Percentiles rank a stretch among this genome's conserved stretches.
Evolutionary conservation across 1,140 invertebrate genomes (phyloP).

Genomic region (Ectropis grisescens): DNA sequence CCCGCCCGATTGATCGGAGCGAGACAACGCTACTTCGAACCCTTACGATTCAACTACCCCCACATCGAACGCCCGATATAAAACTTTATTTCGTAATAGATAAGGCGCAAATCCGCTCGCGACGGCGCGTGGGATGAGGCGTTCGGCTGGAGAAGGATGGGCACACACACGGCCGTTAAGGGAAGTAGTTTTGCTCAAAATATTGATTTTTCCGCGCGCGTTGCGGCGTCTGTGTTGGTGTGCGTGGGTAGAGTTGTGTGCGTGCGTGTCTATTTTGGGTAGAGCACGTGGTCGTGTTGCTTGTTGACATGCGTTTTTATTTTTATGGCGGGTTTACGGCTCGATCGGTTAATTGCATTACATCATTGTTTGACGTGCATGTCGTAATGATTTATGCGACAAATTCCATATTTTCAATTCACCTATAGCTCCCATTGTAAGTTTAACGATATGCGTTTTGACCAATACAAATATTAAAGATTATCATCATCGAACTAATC

Average conservation of each 20-base stretch:
- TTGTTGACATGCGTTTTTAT: slow-evolving; percentile 65
- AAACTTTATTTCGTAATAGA: slow-evolving; percentile 33
- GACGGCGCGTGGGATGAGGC: slow-evolving; percentile 16
- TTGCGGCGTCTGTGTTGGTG: slow-evolving; percentile 40
- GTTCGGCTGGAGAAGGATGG: slow-evolving; percentile 21
- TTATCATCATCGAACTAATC: too few relatives aligned
- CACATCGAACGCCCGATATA: slow-evolving; percentile 30
- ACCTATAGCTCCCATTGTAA: too few relatives aligned
- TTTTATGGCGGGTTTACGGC: slow-evolving; percentile 45
- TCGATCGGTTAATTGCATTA: slow-evolving; percentile 41
- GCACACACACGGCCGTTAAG: slow-evolving; percentile 46
- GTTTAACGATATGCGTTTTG: too few relatives aligned
- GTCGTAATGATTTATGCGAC: too few relatives aligned
- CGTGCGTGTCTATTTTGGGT: slow-evolving; percentile 57
- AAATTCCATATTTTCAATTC: too few relatives aligned
- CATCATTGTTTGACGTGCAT: slow-evolving; percentile 15
- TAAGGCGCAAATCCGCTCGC: slow-evolving; percentile 43
- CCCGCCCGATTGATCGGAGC: slow-evolving; percentile 61
- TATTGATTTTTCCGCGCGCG: slow-evolving; percentile 65
- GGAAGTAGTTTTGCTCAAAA: slow-evolving; percentile 69
- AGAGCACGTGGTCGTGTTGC: slow-evolving; percentile 62
- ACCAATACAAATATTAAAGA: too few relatives aligned
- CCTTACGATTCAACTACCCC: slow-evolving; percentile 53
- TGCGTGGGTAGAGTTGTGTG: slow-evolving; percentile 28
- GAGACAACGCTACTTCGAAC: slow-evolving; percentile 43